Evolutionary conservation across 2,797 vertebrate species (phyloP).

Genomic region (Orestias chungarensis): DNA sequence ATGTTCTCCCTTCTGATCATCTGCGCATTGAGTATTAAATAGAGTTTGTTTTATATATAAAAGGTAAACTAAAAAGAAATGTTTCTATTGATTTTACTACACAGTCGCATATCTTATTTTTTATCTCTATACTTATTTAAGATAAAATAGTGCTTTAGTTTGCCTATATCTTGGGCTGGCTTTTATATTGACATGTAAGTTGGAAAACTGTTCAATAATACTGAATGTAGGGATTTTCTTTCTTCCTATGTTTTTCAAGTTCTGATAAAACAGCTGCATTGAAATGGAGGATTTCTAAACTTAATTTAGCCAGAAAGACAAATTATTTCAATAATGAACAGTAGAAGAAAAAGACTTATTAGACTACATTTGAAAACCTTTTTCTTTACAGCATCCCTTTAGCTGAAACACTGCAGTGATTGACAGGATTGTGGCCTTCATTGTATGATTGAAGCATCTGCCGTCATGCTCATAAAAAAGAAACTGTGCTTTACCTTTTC

Average conservation of each 20-base stretch:
- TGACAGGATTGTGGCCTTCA: conserved; percentile 34
- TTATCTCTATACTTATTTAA: background rate
- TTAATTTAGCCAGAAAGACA: conserved; percentile 22
- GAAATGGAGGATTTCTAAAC: conserved; percentile 21
- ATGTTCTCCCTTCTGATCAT: background rate
- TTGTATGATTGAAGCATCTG: conserved; percentile 24
- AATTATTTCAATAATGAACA: conserved; percentile 6
- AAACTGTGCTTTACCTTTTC: conserved; percentile 15
- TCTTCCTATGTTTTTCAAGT: background rate
- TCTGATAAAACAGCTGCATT: conserved; percentile 27
- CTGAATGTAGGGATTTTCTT: background rate
- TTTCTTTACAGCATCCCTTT: conserved; percentile 28
- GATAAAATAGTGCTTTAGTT: background rate
- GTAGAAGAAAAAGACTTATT: conserved; percentile 13
- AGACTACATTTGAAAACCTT: conserved; percentile 11
- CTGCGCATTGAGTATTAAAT: background rate
- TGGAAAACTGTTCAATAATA: background rate
- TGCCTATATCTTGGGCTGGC: background rate
- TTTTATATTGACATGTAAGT: background rate
- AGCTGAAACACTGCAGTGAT: conserved; percentile 36
- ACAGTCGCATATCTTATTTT: background rate
- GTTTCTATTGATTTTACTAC: background rate
- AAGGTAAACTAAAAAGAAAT: background rate
- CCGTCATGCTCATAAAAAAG: conserved; percentile 24
- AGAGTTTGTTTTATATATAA: background rate